phyloP scores from a whole-genome alignment of 2,888 invertebrate species.

The Sminthurinus aureus region DNA sequence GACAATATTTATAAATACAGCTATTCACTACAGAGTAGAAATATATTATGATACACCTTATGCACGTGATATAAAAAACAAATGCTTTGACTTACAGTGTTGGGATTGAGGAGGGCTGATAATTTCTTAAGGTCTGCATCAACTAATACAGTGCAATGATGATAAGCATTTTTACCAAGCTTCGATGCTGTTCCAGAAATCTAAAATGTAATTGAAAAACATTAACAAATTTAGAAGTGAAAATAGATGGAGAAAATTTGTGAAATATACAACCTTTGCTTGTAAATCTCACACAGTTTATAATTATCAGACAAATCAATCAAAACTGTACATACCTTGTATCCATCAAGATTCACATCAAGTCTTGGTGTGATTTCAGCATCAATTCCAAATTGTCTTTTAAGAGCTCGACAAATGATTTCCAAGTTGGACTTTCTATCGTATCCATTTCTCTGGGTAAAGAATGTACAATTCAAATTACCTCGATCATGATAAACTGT shows the following conservation, averaged over 20 bases:
- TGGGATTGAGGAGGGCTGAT: slow-evolving; percentile 75
- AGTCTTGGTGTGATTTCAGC: slow-evolving; percentile 81
- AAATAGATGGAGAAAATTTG: no score
- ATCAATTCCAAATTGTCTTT: slow-evolving; percentile 80
- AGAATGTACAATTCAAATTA: slow-evolving; percentile 92
- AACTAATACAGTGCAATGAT: slow-evolving; percentile 94
- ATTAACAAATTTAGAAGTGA: not conserved
- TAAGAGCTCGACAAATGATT: slow-evolving; percentile 82
- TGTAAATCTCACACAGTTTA: not conserved
- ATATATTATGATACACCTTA: no score
- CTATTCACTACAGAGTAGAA: no score
- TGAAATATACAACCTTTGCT: not conserved
- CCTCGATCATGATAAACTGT: slow-evolving; percentile 96
- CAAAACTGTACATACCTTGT: slow-evolving; percentile 70
- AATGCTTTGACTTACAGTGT: slow-evolving; percentile 70
- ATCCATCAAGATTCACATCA: slow-evolving; percentile 82
- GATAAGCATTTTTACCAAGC: slow-evolving; percentile 90
- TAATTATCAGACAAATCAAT: not conserved
- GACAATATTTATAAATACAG: no score
- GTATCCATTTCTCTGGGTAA: slow-evolving; percentile 83
- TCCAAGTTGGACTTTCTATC: slow-evolving; percentile 87
- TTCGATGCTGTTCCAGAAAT: slow-evolving; percentile 96
- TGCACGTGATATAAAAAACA: no score
- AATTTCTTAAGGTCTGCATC: slow-evolving; percentile 81
- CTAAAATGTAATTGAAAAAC: slow-evolving; percentile 65